Evolutionary conservation across 2,113 vertebrate genomes (phyloP).

Genomic region (Isurus oxyrinchus): DNA sequence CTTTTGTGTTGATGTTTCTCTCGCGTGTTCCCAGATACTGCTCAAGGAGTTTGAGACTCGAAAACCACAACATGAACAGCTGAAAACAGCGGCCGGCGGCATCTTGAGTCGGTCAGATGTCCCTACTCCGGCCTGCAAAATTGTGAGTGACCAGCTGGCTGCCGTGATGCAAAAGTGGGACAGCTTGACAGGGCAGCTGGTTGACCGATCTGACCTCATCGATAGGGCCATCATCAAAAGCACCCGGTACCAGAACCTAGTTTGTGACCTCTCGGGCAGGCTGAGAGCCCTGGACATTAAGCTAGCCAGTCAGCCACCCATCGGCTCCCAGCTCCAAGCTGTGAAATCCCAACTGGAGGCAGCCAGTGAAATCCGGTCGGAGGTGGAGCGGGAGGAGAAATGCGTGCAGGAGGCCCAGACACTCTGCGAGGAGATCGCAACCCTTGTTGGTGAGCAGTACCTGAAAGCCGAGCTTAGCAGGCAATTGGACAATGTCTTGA

Average conservation of each 20-base stretch:
- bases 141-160: conserved; percentile 69
- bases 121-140: conserved; percentile 54
- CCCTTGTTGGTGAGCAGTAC: conserved; percentile 83
- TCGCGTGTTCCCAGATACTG: conserved; percentile 67
- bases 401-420: conserved; percentile 68
- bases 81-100: conserved; percentile 65
- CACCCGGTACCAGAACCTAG: conserved; percentile 72
- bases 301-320: conserved; percentile 64
- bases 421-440: conserved; percentile 72
- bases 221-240: conserved; percentile 80
- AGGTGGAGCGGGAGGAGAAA: conserved; percentile 72
- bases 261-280: conserved; percentile 66
- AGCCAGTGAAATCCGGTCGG: conserved; percentile 67
- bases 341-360: conserved; percentile 79
- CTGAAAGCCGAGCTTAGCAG: conserved; percentile 80
- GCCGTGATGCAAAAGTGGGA: conserved; percentile 81
- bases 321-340: conserved; percentile 72
- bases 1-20: conserved; percentile 2
- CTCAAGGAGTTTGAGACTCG: conserved; percentile 93
- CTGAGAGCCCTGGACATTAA: conserved; percentile 64
- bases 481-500: conserved; percentile 80
- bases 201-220: conserved; percentile 71
- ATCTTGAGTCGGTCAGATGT: conserved; percentile 70
- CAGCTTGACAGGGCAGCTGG: conserved; percentile 72
- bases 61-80: conserved; percentile 80